phyloP scores from a whole-genome alignment of 2,797 vertebrate species.

The Oreochromis grahami region DNA sequence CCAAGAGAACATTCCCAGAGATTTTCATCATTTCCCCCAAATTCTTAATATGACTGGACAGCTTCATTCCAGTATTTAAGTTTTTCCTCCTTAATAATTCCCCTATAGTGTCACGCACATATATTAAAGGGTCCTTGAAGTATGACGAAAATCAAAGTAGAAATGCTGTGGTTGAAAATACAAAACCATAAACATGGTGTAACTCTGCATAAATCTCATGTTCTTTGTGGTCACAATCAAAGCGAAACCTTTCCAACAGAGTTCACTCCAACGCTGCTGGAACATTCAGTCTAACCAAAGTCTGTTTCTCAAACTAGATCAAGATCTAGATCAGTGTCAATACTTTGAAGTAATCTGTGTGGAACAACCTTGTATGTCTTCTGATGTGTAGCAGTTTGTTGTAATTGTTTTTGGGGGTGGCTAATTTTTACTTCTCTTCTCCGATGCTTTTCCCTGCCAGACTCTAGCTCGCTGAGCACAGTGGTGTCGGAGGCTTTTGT shows the following conservation, averaged over 20 bases:
- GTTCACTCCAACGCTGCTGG: not conserved
- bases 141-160: not conserved
- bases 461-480: constrained; percentile 83
- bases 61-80: not conserved
- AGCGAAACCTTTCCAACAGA: not conserved
- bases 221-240: not conserved
- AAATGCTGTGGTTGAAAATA: not conserved
- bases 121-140: not conserved
- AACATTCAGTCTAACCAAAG: not conserved
- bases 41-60: not conserved
- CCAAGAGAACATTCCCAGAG: not conserved
- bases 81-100: not conserved
- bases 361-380: not conserved
- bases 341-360: not conserved
- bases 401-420: not conserved
- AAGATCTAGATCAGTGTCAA: not conserved
- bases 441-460: constrained; percentile 23
- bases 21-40: not conserved
- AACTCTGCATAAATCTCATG: not conserved
- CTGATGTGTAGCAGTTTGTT: not conserved
- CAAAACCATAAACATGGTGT: not conserved
- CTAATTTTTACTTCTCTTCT: not conserved
- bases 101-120: not conserved
- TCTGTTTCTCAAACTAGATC: not conserved
- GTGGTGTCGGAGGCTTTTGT: constrained; percentile 96